Base-by-base conservation (phyloP, 1,140 invertebrate species). In the Drosophila prosaltans region DNA sequence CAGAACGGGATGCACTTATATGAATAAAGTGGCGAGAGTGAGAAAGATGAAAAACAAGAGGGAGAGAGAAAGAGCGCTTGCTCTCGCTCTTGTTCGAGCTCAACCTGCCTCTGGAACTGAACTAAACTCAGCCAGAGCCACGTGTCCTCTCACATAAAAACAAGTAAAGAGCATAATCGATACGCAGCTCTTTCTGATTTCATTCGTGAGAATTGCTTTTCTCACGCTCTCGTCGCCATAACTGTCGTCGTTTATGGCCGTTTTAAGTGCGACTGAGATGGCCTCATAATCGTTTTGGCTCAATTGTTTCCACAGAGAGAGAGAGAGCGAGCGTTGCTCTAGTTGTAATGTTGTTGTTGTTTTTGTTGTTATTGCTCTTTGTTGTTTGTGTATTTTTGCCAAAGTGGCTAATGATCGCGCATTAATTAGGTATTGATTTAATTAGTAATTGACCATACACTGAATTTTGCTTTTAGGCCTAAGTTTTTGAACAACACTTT, bases 211-310 rank as follows among this genome's bases (percentile, higher is more conserved):
- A 88, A 88, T 88, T 80, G 77, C 73, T 88, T 88, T 88, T 88
- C 83, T 88, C 84, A 88, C 83, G 84, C 83, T 89, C 84, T 89
- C 72, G 80, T 75, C 65, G 73, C 78, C 90, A 91, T 91, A 90
- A 91, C 82, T 88, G 82, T 90, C 80, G 85, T 84, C 74, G 81
- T 91, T 92, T 82, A 92, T 92, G 80, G 78, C 74, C 76, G 77
- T 81, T 90, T 90, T 92, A 91, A 92, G 89, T 91, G 91, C 91
- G 91, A 91, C 84, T 91, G 90, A 91, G 90, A 91, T 92, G 89
- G 88, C 82, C 80, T 91, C 82, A 92, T 92, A 91, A 92, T 90
- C 91, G 75, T 92, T 92, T 51, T 91, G 74, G 77, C 89, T 89
- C 84, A 90, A 89, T 90, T 89, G 81, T 82, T 79, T 86, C 68